Evolutionary conservation across 2,113 vertebrate species (phyloP).

Genomic region (Cygnus buccinator): DNA sequence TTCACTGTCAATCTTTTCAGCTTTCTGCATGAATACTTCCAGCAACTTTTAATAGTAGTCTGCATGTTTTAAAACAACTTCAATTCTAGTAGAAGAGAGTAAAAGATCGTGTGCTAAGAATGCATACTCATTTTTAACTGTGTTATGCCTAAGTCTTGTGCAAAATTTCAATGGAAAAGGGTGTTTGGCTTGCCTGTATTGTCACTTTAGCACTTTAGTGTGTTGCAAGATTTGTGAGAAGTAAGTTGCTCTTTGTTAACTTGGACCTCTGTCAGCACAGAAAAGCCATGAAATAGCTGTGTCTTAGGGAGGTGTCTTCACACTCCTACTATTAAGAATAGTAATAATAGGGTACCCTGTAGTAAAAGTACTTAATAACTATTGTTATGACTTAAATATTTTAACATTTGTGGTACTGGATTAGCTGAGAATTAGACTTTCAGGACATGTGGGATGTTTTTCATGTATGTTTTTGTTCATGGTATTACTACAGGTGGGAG

Average conservation of each 20-base stretch:
- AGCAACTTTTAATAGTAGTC: slow-evolving; percentile 46
- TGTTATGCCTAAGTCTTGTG: not conserved
- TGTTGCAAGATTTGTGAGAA: not conserved
- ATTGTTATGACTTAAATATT: not conserved
- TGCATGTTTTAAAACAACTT: slow-evolving; percentile 48
- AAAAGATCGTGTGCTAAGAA: not conserved
- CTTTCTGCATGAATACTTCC: slow-evolving; percentile 51
- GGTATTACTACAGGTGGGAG: not conserved
- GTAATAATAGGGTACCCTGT: not conserved
- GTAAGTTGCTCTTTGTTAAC: not conserved
- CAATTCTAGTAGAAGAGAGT: slow-evolving; percentile 8
- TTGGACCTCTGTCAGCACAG: not conserved
- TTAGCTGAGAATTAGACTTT: not conserved
- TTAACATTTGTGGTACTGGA: not conserved
- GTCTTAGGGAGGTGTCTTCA: not conserved
- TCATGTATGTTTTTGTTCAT: not conserved
- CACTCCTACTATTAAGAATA: not conserved
- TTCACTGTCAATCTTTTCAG: slow-evolving; percentile 65
- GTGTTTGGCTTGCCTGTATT: not conserved
- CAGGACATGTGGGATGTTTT: not conserved
- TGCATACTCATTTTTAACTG: not conserved
- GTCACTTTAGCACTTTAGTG: not conserved
- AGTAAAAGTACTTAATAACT: not conserved
- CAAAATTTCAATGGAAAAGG: not conserved
- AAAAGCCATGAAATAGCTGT: not conserved